These are phyloP conservation scores for Brachypodius melanocephalos DNA, from an alignment of 2,113 vertebrate species.

Conservation along the genomic window DNA sequence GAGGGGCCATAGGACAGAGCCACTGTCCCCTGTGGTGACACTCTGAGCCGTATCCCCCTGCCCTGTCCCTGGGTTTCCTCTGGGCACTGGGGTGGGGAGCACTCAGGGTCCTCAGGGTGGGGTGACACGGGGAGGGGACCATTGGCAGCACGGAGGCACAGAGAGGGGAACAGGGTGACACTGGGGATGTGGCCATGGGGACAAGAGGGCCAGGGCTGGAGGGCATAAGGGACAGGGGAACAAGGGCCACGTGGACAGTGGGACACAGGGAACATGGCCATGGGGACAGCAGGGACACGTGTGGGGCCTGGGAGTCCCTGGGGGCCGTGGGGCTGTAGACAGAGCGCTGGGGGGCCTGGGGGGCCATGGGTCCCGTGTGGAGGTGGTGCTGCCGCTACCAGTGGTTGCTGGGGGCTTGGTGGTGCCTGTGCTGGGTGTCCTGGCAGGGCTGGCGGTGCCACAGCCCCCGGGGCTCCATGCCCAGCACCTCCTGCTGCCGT, in stretches of 20 bases:
- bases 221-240: not conserved
- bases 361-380: not conserved
- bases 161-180: not conserved
- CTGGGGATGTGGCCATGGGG: not conserved
- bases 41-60: not conserved
- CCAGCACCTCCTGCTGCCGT: not conserved
- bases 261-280: too few species aligned
- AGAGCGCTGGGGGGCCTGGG: not conserved
- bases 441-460: not conserved
- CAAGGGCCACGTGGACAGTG: not conserved
- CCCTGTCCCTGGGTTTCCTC: not conserved
- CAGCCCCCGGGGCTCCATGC: accelerated
- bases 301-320: not conserved
- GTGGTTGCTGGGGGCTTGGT: not conserved
- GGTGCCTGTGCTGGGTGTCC: not conserved
- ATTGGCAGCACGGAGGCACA: not conserved
- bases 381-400: not conserved
- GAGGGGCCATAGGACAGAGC: not conserved
- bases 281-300: not conserved
- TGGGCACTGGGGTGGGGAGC: not conserved
- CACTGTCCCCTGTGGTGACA: not conserved
- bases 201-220: not conserved
- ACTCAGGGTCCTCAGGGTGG: not conserved
- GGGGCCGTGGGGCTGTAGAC: not conserved
- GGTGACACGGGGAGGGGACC: not conserved